A percentile compares a stretch with the other conserved stretches of the same genome.
phyloP scores from a whole-genome alignment of 2,888 invertebrate species.

The Pristionchus japonicus region DNA sequence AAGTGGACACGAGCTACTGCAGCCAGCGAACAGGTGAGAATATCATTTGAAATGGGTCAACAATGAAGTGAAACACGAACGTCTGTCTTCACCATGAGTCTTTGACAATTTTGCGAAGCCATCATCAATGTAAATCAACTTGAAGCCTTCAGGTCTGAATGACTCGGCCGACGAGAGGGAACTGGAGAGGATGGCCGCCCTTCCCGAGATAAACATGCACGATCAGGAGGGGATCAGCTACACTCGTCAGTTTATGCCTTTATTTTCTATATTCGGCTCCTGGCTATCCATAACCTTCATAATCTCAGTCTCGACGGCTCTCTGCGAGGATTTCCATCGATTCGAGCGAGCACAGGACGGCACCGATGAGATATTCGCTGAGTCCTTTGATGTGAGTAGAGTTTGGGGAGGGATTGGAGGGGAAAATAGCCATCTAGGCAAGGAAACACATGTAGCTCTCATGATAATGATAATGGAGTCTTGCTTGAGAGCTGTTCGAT shows the following conservation, averaged over 20 bases:
- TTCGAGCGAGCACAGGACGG: constrained; percentile 12
- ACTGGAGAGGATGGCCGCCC: neutral
- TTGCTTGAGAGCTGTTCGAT: no score
- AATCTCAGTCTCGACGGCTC: constrained; percentile 1
- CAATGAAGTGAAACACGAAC: neutral
- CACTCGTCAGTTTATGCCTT: neutral
- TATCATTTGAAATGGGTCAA: no score
- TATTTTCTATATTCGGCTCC: neutral
- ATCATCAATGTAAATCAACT: no score
- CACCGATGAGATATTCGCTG: constrained; percentile 13
- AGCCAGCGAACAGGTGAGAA: neutral
- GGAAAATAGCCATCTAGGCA: no score
- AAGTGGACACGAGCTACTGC: neutral
- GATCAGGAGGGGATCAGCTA: constrained; percentile 37
- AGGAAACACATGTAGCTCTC: no score
- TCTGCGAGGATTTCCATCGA: constrained; percentile 42
- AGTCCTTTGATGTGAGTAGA: constrained; percentile 13
- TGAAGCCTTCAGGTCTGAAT: neutral
- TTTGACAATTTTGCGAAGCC: no score
- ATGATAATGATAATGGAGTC: no score
- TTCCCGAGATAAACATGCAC: constrained; percentile 24
- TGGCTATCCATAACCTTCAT: neutral
- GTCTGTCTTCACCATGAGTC: no score
- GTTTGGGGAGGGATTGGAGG: no score
- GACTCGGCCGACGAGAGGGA: neutral